Percentiles rank a stretch among this genome's conserved stretches.
These are phyloP conservation scores for Bombus superbus DNA, from an alignment of 1,140 invertebrate species.

Conservation along the genomic window DNA sequence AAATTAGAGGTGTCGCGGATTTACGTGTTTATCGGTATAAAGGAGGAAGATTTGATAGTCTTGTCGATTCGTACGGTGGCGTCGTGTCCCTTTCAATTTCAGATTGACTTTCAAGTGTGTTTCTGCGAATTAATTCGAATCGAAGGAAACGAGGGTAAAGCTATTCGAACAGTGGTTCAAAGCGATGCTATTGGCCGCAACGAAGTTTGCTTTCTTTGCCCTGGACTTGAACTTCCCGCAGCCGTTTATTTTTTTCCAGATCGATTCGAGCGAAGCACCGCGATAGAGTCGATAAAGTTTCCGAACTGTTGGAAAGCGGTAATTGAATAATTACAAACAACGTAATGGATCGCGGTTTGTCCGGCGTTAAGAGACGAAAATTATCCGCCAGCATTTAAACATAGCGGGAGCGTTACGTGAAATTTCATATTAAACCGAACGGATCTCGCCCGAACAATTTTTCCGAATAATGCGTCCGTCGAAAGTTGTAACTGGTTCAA, in stretches of 20 bases:
- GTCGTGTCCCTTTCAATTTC: neutral
- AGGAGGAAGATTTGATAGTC: neutral
- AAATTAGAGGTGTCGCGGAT: neutral
- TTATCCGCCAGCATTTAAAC: constrained; percentile 20
- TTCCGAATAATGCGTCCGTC: constrained; percentile 31
- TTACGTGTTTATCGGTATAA: neutral
- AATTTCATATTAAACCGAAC: constrained; percentile 27
- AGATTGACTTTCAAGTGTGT: neutral
- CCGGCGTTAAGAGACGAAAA: constrained; percentile 12
- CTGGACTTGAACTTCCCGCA: neutral
- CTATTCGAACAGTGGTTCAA: neutral
- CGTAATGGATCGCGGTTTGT: constrained; percentile 11
- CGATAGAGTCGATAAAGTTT: neutral
- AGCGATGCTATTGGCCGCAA: neutral
- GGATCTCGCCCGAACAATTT: constrained; percentile 16
- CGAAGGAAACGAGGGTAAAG: neutral
- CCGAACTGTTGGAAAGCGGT: neutral
- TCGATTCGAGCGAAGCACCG: neutral
- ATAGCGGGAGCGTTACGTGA: neutral
- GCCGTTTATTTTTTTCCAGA: neutral
- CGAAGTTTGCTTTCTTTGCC: constrained; percentile 7
- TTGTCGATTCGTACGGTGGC: neutral
- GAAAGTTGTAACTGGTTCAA: constrained; percentile 41
- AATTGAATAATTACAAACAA: constrained; percentile 15
- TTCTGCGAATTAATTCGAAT: constrained; percentile 3